These are phyloP conservation scores for Sarcophaga peregrina DNA, from an alignment of 1,140 invertebrate genomes.

Conservation along the genomic window DNA sequence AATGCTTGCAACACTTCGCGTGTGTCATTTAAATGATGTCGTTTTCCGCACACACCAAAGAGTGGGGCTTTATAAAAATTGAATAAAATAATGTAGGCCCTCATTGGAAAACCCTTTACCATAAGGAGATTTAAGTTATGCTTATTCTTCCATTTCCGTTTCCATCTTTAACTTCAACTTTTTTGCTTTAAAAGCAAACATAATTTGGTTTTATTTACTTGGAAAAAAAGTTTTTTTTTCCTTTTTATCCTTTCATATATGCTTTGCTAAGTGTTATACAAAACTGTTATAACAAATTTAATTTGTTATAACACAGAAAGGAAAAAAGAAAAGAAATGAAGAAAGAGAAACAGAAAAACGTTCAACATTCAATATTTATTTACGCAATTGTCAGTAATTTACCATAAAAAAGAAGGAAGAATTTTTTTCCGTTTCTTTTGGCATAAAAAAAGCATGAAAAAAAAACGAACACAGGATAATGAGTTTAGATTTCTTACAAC, in stretches of 20 bases:
- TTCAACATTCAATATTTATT: conserved; percentile 30
- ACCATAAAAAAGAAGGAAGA: not conserved
- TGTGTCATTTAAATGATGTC: too few relatives aligned
- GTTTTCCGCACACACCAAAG: too few relatives aligned
- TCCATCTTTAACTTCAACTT: not conserved
- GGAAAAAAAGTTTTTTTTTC: not conserved
- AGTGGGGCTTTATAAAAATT: too few relatives aligned
- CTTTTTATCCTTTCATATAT: not conserved
- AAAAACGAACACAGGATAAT: conserved; percentile 26
- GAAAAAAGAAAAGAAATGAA: not conserved
- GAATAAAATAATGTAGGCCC: too few relatives aligned
- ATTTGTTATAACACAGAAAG: not conserved
- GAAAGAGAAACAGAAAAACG: not conserved
- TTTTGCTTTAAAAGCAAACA: not conserved
- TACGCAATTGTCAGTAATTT: conserved; percentile 37
- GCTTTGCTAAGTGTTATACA: not conserved
- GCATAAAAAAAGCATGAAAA: not conserved
- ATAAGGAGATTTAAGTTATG: too few relatives aligned
- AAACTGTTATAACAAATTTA: not conserved
- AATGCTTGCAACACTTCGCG: too few relatives aligned
- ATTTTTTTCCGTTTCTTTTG: too few relatives aligned
- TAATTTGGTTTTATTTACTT: conserved; percentile 7
- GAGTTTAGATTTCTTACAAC: conserved; percentile 21
- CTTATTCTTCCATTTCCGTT: too few relatives aligned
- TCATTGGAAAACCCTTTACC: too few relatives aligned